Conservation (phyloP, 2,797 vertebrate genomes). For the Basileuterus tristriatus region DNA sequence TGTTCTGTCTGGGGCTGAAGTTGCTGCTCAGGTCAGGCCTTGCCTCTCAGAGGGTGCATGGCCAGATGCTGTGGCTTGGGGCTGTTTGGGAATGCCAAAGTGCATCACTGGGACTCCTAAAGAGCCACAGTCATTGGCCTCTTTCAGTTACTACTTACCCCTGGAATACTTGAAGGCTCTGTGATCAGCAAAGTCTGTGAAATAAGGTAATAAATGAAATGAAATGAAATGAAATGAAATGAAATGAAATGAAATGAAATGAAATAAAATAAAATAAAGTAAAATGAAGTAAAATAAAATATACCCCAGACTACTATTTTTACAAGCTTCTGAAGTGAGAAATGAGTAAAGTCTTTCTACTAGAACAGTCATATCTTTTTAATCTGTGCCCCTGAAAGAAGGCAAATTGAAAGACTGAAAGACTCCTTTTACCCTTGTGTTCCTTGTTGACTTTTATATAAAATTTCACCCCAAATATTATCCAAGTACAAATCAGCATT, state of each 20-base stretch:
- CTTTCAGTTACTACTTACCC: not conserved
- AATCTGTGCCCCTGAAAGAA: not conserved
- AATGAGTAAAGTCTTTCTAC: slow-evolving; percentile 38
- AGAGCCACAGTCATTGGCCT: not conserved
- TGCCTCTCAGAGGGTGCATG: not conserved
- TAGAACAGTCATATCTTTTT: slow-evolving; percentile 17
- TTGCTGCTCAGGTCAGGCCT: rapidly evolving
- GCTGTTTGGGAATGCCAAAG: not conserved
- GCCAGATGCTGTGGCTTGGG: not conserved
- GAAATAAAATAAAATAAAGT: slow-evolving; percentile 14
- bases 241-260: not conserved
- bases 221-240: slow-evolving; percentile 14
- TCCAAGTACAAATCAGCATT: not conserved
- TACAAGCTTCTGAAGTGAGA: slow-evolving; percentile 39
- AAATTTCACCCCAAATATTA: slow-evolving; percentile 15
- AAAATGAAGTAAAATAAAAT: slow-evolving; percentile 46
- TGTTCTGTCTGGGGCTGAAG: not conserved
- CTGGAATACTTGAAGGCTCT: slow-evolving; percentile 10
- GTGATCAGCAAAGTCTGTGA: slow-evolving; percentile 7
- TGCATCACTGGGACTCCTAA: slow-evolving; percentile 24
- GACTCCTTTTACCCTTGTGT: not conserved
- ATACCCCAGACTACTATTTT: slow-evolving; percentile 14
- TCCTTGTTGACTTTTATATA: not conserved
- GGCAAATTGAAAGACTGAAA: slow-evolving; percentile 13
- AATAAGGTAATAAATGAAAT: not conserved